phyloP scores from a whole-genome alignment of 2,113 vertebrate species.

The Protobothrops mucrosquamatus region DNA sequence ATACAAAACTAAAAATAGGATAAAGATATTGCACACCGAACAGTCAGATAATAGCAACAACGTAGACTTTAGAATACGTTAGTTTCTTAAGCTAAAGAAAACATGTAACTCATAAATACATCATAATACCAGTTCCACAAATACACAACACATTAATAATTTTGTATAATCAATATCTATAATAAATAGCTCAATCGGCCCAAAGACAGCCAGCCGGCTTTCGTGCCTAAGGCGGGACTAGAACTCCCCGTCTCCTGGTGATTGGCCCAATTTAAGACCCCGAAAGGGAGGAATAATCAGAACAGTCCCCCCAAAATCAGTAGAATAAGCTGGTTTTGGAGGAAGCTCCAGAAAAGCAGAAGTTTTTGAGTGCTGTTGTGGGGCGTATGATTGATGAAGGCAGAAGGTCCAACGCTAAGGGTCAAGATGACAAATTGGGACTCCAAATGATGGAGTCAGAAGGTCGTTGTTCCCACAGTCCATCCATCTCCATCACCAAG shows the following conservation, averaged over 20 bases:
- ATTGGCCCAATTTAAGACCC: neutral
- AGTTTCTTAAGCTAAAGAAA: neutral
- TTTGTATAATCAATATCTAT: neutral
- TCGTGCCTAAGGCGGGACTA: neutral
- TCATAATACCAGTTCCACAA: neutral
- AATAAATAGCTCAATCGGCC: neutral
- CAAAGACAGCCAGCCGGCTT: neutral
- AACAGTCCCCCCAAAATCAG: neutral
- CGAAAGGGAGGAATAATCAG: neutral
- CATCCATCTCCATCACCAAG: neutral
- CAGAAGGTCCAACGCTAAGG: conserved; percentile 23
- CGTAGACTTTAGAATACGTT: neutral
- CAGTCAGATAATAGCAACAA: neutral
- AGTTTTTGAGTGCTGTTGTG: conserved; percentile 10
- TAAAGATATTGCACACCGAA: neutral
- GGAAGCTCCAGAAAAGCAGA: neutral
- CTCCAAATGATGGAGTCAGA: neutral
- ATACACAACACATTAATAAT: neutral
- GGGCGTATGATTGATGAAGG: conserved; percentile 38
- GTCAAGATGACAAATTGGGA: conserved; percentile 31
- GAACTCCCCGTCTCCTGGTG: neutral
- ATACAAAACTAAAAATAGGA: neutral
- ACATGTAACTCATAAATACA: neutral
- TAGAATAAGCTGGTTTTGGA: neutral
- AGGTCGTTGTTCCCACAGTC: neutral